phyloP scores from a whole-genome alignment of 2,888 invertebrate genomes.

The Sphaeridia pumilis region DNA sequence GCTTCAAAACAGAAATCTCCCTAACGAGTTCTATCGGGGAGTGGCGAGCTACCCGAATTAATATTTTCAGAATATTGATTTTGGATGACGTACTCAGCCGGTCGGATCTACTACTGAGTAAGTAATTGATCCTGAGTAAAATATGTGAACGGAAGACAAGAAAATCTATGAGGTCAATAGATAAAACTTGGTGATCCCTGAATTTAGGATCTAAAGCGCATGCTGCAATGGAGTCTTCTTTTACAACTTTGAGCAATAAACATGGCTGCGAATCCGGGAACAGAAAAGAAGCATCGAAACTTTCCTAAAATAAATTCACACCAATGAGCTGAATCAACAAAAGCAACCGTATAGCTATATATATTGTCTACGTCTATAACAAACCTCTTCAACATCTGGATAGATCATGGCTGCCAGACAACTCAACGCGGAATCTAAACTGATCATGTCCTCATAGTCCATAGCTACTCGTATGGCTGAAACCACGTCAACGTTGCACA shows the following conservation, averaged over 20 bases:
- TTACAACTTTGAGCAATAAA: slow-evolving; percentile 13
- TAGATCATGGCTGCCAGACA: slow-evolving; percentile 25
- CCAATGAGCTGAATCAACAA: no score
- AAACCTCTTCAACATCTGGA: slow-evolving; percentile 27
- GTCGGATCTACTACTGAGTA: slow-evolving; percentile 15
- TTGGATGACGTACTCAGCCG: slow-evolving; percentile 40
- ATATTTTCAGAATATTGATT: slow-evolving; percentile 61
- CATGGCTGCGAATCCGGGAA: slow-evolving; percentile 22
- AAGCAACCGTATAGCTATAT: no score
- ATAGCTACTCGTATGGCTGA: slow-evolving; percentile 21
- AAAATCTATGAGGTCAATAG: slow-evolving; percentile 60
- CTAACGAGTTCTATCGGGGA: slow-evolving; percentile 46
- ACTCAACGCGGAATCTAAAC: slow-evolving; percentile 22
- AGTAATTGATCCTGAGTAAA: slow-evolving; percentile 20
- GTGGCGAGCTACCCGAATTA: slow-evolving; percentile 66
- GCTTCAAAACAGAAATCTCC: slow-evolving; percentile 11
- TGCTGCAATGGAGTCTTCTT: slow-evolving; percentile 42
- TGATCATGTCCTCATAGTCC: slow-evolving; percentile 21
- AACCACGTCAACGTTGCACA: slow-evolving; percentile 27
- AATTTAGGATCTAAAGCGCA: slow-evolving; percentile 66
- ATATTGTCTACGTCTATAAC: no score
- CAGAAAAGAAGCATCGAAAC: slow-evolving; percentile 17
- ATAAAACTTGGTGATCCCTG: slow-evolving; percentile 46
- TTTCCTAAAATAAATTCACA: slow-evolving; percentile 11
- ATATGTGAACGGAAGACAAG: slow-evolving; percentile 23